phyloP scores from a whole-genome alignment of 2,113 vertebrate species.

The Hydrochoerus hydrochaeris region DNA sequence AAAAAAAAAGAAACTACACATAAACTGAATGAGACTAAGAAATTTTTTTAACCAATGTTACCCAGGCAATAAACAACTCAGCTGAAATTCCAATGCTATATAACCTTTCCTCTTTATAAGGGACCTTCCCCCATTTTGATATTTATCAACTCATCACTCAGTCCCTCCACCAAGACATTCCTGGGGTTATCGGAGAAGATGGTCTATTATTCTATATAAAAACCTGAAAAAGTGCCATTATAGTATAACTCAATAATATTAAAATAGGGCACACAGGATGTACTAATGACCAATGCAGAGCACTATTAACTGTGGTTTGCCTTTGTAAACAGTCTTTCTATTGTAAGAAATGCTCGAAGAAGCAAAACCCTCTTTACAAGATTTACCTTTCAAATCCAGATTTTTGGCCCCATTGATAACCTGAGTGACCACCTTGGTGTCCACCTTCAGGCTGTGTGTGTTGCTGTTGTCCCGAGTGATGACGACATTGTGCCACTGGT shows the following conservation, averaged over 20 bases:
- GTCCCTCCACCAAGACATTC: background rate
- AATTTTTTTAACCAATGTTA: background rate
- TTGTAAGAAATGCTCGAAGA: background rate
- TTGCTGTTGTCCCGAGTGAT: slow-evolving; percentile 98
- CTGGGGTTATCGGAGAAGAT: background rate
- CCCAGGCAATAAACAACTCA: background rate
- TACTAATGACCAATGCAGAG: background rate
- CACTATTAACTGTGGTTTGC: background rate
- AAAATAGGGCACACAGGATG: background rate
- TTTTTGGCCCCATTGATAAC: slow-evolving; percentile 99
- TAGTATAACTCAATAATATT: background rate
- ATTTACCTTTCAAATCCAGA: slow-evolving; percentile 97
- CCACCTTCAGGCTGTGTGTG: slow-evolving; percentile 97
- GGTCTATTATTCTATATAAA: background rate
- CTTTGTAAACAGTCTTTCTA: background rate
- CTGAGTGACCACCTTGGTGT: slow-evolving; percentile 94
- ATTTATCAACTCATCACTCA: background rate
- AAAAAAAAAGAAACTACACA: no score
- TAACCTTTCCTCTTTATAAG: background rate
- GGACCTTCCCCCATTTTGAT: background rate
- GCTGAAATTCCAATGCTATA: background rate
- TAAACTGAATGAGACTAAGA: background rate
- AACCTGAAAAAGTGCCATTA: background rate
- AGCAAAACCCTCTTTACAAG: background rate
- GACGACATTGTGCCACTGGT: slow-evolving; percentile 99